Evolutionary conservation across 2,888 invertebrate genomes (phyloP).

Genomic region (Malthinus flaveolus): DNA sequence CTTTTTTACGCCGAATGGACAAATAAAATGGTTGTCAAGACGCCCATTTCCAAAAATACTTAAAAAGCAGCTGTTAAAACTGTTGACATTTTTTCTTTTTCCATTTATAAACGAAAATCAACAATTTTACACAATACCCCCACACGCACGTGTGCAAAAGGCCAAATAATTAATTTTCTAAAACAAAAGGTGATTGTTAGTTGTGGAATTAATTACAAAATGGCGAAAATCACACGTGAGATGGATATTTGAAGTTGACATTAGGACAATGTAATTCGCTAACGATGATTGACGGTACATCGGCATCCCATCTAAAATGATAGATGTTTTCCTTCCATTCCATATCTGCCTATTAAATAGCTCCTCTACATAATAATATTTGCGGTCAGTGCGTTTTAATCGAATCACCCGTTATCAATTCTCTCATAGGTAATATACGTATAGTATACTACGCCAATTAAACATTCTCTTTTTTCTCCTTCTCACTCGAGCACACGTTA

Average conservation of each 20-base stretch:
- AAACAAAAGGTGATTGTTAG: too few species aligned
- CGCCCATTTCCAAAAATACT: constrained; percentile 18
- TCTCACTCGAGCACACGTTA: too few species aligned
- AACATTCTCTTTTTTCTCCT: too few species aligned
- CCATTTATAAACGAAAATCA: background rate
- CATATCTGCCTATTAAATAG: background rate
- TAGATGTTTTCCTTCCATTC: constrained; percentile 29
- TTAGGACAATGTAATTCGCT: constrained; percentile 37
- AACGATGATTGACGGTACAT: constrained; percentile 41
- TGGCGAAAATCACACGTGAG: constrained; percentile 28
- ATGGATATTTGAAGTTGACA: constrained; percentile 37
- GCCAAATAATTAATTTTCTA: too few species aligned
- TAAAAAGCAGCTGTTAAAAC: constrained; percentile 23
- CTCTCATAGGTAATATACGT: too few species aligned
- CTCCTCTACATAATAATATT: background rate
- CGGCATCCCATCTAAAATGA: constrained; percentile 35
- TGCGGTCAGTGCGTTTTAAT: constrained; percentile 6
- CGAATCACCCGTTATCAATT: background rate
- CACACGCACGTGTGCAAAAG: background rate
- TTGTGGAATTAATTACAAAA: constrained; percentile 28
- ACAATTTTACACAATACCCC: background rate
- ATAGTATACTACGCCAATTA: too few species aligned
- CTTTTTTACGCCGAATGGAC: constrained; percentile 18
- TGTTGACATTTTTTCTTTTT: constrained; percentile 7
- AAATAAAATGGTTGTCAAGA: constrained; percentile 23